Evolutionary conservation across 2,888 invertebrate genomes (phyloP), one percentile per base, ranked within the genome.

Genomic region (Cephus nigrinus): DNA sequence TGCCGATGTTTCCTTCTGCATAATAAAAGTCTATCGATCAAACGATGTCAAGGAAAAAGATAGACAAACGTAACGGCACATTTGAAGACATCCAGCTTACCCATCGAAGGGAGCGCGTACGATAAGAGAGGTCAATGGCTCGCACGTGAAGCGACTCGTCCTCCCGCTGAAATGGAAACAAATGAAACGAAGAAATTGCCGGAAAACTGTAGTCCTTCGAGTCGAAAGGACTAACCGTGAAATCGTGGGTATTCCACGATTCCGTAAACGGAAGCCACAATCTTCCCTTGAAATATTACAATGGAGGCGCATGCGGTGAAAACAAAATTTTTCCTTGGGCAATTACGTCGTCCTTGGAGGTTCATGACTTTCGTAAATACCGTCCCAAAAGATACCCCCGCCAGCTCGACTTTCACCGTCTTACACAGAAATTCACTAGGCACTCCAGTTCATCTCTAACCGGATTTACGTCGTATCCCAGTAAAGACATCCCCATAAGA

Each of bases 281-380:
- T 40, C 15, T 4, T 40, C 2, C 40, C 40, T 5, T 23, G 15
- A 40, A 23, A 23, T 23, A 15, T 40, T 23, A 12, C 71, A 71
- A 12, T 32, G 0, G 32, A 71, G 30, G 32, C 23, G 75, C 36
- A 71, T 78, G 82, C 78, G 82, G 83, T 83, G 84, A 83, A 84
- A 84, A 85, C 76, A 80, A 68, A 75, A 82, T 74, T 77, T 75
- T 77, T 31, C 76, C 82, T 84, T 83, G 81, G 80, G 79, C 74
- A 55, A 55, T 55, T 15, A 75, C 33, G 74, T 81, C 68, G 82
- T 80, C 83, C 85, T 84, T 83, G 81, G 81, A 71, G 72, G 74
- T 81, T 86, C 79, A 83, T 83, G 80, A 82, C 82, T 86, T 85
- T 84, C 81, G 82, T 85, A 85, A 85, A 84, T 83, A 85, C 81